These are phyloP conservation scores for Zoanthus sansibaricus DNA, from an alignment of 92 coral and sea anemone species.

Conservation along the genomic window DNA sequence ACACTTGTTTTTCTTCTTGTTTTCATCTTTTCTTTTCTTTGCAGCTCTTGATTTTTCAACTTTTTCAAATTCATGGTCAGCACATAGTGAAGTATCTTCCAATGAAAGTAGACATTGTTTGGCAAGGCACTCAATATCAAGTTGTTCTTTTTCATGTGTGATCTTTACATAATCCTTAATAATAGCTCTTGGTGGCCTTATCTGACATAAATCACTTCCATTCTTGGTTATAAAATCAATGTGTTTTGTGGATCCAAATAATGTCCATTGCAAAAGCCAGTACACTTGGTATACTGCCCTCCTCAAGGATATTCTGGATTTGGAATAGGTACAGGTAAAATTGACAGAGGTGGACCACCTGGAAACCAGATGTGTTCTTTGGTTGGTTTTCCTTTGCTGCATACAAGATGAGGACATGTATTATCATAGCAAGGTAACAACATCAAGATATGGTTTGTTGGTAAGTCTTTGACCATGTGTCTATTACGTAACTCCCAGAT, in stretches of 20 bases:
- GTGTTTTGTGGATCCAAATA: constrained; percentile 50
- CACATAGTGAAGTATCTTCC: constrained; percentile 40
- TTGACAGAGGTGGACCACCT: constrained; percentile 57
- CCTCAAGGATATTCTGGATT: constrained; percentile 48
- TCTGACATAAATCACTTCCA: constrained; percentile 36
- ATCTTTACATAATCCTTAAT: constrained; percentile 30
- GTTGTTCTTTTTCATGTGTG: background rate
- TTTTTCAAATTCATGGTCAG: constrained; percentile 22
- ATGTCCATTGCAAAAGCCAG: constrained; percentile 53
- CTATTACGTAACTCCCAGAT: constrained; percentile 37
- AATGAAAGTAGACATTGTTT: constrained; percentile 31
- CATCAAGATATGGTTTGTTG: constrained; percentile 57
- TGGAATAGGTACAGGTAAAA: constrained; percentile 55
- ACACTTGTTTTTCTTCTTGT: background rate
- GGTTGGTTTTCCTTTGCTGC: constrained; percentile 52
- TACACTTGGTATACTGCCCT: constrained; percentile 34
- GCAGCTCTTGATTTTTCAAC: constrained; percentile 19
- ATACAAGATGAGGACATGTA: constrained; percentile 53
- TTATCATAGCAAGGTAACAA: constrained; percentile 32
- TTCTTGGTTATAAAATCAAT: constrained; percentile 22
- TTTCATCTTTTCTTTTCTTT: constrained; percentile 25
- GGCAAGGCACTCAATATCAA: constrained; percentile 28
- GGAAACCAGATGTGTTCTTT: constrained; percentile 55
- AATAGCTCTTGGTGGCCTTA: constrained; percentile 31
- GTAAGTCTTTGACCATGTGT: constrained; percentile 41